Conservation (phyloP, 1,140 invertebrate genomes). For the Papilio polytes region DNA sequence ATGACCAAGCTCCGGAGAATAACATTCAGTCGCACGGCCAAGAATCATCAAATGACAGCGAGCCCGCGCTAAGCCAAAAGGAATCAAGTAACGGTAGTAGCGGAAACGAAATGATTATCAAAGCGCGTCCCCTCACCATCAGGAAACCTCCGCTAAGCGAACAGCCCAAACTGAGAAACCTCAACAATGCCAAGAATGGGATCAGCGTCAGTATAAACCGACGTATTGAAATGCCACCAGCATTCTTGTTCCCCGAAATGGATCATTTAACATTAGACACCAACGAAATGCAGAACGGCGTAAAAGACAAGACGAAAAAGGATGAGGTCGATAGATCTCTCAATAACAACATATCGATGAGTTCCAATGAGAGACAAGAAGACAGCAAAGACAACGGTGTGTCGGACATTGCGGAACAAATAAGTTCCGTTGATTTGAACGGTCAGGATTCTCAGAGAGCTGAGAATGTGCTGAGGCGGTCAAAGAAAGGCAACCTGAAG, state of each 20-base stretch:
- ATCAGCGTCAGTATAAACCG: constrained; percentile 89
- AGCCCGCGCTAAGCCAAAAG: constrained; percentile 65
- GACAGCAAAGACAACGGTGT: constrained; percentile 83
- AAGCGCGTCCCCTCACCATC: constrained; percentile 91
- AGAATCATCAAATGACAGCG: constrained; percentile 67
- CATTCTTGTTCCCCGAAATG: constrained; percentile 91
- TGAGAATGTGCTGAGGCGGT: constrained; percentile 85
- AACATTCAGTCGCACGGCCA: constrained; percentile 62
- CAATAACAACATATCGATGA: constrained; percentile 73
- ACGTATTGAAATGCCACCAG: constrained; percentile 92
- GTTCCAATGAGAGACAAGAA: constrained; percentile 68
- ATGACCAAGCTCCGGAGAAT: constrained; percentile 66
- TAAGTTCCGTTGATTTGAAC: constrained; percentile 81
- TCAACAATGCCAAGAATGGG: constrained; percentile 81
- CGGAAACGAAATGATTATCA: constrained; percentile 87
- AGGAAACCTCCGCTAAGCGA: constrained; percentile 91
- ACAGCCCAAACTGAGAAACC: constrained; percentile 89
- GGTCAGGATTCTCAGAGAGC: constrained; percentile 82
- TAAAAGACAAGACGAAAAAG: constrained; percentile 71
- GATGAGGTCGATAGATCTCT: constrained; percentile 75
- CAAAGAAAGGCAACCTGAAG: constrained; percentile 91
- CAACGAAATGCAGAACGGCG: constrained; percentile 65
- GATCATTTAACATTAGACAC: constrained; percentile 78
- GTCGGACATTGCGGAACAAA: constrained; percentile 79
- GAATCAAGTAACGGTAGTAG: constrained; percentile 70